Evolutionary conservation across 2,888 invertebrate species (phyloP), one percentile per base, ranked within the genome.

Genomic region (Trisateles emortualis): DNA sequence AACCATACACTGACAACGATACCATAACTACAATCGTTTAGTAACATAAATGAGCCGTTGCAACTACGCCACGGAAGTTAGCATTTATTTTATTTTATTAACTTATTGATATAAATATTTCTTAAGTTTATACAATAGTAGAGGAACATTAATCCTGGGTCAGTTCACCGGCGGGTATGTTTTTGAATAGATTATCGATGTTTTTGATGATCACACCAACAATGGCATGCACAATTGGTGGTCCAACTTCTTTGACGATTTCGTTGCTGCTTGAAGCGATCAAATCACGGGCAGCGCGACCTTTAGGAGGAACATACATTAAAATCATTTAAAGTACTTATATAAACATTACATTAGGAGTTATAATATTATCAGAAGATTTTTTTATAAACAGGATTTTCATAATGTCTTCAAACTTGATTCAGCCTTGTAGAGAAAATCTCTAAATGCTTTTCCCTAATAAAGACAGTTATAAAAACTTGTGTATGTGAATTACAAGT

Each of bases 231-330:
- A 87, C 53, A 1, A 87, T 79, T 2, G 83, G 81, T 0, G 74
- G 69, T n/a, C 86, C 86, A 0, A 83, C 63, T 72, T 84, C 83
- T 0, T 48, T 35, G 11, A 86, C 51, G 3, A 88, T 62, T 4
- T 83, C 83, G 47, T 87, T 86, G 3, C 81, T 67, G 58, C 61
- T 82, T 3, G 29, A 46, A 1, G 50, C 44, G 8, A 88, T 61
- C 0, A 87, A 48, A 0, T 79, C 76, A 6, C 71, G 63, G 1
- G 81, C 81, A n/a, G 79, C 81, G n/a, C 67, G 66, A 29, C 74
- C 87, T 88, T 59, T 13, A 38, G 42, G 3, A n/a, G n/a, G n/a
- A n/a, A n/a, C n/a, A n/a, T n/a, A n/a, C n/a, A n/a, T n/a, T n/a
- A n/a, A n/a, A n/a, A n/a, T n/a, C n/a, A n/a, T n/a, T n/a, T n/a